A percentile compares a stretch with the other conserved stretches of the same genome.
Evolutionary conservation across 2,113 vertebrate species (phyloP).

Genomic region (Penelope pileata): DNA sequence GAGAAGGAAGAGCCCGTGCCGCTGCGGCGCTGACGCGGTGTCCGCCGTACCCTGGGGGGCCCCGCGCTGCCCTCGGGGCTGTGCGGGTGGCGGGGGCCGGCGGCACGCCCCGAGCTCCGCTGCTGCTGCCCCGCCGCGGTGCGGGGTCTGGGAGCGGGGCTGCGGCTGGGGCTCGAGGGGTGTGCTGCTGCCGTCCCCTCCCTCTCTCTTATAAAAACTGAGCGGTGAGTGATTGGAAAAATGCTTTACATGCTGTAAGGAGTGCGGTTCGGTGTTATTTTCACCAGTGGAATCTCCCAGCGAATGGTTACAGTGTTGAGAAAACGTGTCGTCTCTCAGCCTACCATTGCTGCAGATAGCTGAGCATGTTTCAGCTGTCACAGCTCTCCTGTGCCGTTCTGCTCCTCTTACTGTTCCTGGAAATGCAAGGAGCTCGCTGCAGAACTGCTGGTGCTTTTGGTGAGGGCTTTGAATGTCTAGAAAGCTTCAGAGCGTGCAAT

Average conservation of each 20-base stretch:
- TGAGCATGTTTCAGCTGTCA: not conserved
- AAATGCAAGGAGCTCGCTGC: rapidly evolving
- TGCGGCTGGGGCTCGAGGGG: too few relatives aligned
- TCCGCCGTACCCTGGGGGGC: too few relatives aligned
- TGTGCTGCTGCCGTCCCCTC: not conserved
- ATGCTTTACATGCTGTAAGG: not conserved
- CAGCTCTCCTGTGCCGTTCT: not conserved
- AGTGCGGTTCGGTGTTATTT: not conserved
- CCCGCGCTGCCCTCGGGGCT: too few relatives aligned
- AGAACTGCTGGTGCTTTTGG: not conserved
- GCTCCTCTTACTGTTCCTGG: not conserved
- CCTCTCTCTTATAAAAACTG: not conserved
- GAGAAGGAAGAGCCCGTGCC: too few relatives aligned
- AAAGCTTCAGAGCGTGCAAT: not conserved
- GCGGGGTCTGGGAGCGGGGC: too few relatives aligned
- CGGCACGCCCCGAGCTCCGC: too few relatives aligned
- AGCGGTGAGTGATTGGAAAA: too few relatives aligned
- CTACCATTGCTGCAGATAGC: not conserved
- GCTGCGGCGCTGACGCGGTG: too few relatives aligned
- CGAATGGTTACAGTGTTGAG: not conserved
- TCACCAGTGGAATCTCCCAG: not conserved
- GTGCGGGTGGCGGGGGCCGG: too few relatives aligned
- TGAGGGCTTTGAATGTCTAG: not conserved
- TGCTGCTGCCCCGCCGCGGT: not conserved
- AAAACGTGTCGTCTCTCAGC: not conserved